These are phyloP conservation scores for Catostomus latipinnis DNA, from an alignment of 2,797 vertebrate species.

Conservation along the genomic window DNA sequence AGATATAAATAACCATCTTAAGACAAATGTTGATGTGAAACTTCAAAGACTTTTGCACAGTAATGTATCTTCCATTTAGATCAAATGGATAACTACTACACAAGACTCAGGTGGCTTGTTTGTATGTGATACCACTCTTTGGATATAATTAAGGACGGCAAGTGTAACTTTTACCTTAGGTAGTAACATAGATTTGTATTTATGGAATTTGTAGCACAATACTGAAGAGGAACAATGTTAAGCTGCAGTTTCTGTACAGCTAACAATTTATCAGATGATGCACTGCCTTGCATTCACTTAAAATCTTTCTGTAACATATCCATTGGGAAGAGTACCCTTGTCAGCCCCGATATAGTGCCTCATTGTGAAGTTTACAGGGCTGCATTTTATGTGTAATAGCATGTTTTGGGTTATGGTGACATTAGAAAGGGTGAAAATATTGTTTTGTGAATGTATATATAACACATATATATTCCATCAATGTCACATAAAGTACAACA, in stretches of 20 bases:
- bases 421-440: slow-evolving; percentile 60
- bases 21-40: no score
- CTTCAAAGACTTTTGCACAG: no score
- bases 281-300: slow-evolving; percentile 45
- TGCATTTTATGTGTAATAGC: slow-evolving; percentile 53
- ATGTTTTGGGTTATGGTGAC: slow-evolving; percentile 64
- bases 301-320: slow-evolving; percentile 12
- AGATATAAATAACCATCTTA: no score
- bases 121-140: slow-evolving; percentile 33
- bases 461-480: slow-evolving; percentile 64
- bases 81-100: slow-evolving; percentile 39
- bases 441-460: slow-evolving; percentile 75
- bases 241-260: not conserved
- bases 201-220: slow-evolving; percentile 47
- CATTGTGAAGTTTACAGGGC: slow-evolving; percentile 54
- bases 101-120: slow-evolving; percentile 68
- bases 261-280: slow-evolving; percentile 19
- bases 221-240: not conserved
- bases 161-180: no score
- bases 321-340: slow-evolving; percentile 27
- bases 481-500: slow-evolving; percentile 72
- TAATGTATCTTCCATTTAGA: no score
- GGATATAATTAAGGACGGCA: not conserved
- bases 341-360: slow-evolving; percentile 58
- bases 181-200: slow-evolving; percentile 5